Evolutionary conservation across 2,888 invertebrate genomes (phyloP).

Genomic region (Ecdyonurus torrentis): DNA sequence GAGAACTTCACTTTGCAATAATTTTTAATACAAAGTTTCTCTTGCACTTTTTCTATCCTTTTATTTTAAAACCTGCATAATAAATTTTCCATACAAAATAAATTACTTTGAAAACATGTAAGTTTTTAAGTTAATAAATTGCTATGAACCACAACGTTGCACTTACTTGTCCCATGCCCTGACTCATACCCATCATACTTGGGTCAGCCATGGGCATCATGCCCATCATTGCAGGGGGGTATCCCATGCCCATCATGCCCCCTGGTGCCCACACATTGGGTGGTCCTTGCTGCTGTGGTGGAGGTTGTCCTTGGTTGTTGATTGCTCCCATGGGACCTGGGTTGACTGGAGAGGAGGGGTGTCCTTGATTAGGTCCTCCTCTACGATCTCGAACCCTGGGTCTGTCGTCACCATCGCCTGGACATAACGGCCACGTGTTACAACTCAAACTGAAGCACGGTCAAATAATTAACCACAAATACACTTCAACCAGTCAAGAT

Average conservation of each 20-base stretch:
- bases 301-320: background rate
- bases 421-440: no score
- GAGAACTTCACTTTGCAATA: no score
- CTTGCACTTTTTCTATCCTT: no score
- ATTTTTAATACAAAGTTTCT: no score
- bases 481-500: no score
- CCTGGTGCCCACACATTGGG: conserved; percentile 2
- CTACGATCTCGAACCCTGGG: conserved; percentile 14
- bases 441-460: no score
- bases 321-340: conserved; percentile 17
- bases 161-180: conserved; percentile 28
- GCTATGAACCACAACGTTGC: background rate
- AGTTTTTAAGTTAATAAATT: background rate
- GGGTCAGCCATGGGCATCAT: conserved; percentile 20
- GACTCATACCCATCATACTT: conserved; percentile 19
- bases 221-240: conserved; percentile 18
- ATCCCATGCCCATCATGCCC: conserved; percentile 19
- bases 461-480: no score
- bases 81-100: no score
- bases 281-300: background rate
- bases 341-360: conserved; percentile 17
- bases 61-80: no score
- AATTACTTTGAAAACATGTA: background rate
- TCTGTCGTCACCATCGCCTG: no score
- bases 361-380: conserved; percentile 15